Conservation (phyloP, 2,888 invertebrate species). For the Boloria selene region DNA sequence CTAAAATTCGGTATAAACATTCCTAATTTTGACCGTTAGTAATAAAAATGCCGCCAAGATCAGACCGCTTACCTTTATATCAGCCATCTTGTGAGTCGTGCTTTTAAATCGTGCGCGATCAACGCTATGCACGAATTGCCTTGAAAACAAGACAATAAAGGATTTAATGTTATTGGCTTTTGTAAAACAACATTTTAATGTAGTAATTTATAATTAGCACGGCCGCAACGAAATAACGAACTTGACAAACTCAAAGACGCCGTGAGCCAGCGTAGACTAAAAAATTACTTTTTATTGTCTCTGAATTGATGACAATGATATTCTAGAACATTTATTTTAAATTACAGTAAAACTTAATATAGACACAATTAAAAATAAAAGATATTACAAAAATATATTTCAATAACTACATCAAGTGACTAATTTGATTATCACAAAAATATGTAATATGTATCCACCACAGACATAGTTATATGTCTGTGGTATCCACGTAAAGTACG, state of each 20-base stretch:
- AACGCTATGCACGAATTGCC: constrained; percentile 62
- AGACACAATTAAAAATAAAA: too few relatives aligned
- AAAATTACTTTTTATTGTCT: constrained; percentile 27
- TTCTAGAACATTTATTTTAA: not conserved
- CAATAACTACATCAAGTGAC: too few relatives aligned
- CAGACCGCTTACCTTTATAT: constrained; percentile 73
- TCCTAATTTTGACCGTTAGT: constrained; percentile 64
- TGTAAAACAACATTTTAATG: constrained; percentile 62
- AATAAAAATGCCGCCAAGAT: constrained; percentile 79
- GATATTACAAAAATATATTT: too few relatives aligned
- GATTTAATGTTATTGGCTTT: constrained; percentile 52
- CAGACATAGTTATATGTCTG: too few relatives aligned
- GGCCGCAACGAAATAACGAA: constrained; percentile 57
- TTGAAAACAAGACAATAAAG: constrained; percentile 55
- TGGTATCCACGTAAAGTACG: too few relatives aligned
- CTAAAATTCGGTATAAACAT: constrained; percentile 45
- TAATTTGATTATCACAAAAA: too few relatives aligned
- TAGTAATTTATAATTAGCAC: constrained; percentile 50
- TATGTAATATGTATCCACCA: too few relatives aligned
- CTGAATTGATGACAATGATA: constrained; percentile 4
- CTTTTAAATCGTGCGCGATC: constrained; percentile 63
- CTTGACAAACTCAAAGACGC: constrained; percentile 57
- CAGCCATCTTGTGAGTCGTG: constrained; percentile 75
- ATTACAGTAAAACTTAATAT: not conserved
- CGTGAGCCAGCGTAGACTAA: constrained; percentile 58